phyloP scores from a whole-genome alignment of 2,888 invertebrate species.

The Drosophila peninsularis region DNA sequence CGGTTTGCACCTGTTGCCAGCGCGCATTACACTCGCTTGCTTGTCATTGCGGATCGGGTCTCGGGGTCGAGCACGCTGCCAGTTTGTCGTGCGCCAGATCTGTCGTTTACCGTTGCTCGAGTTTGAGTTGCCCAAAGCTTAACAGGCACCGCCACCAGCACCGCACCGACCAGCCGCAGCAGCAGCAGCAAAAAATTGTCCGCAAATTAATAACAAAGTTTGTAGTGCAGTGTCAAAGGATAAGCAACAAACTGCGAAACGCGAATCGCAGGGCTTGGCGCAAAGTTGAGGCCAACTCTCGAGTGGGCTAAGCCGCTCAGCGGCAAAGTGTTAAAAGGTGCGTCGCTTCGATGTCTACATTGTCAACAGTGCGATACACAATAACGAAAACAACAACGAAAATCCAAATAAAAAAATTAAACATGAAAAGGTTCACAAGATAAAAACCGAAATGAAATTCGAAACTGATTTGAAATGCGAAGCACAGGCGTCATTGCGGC shows the following conservation, averaged over 20 bases:
- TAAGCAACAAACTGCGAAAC: constrained; percentile 24
- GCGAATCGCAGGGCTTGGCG: constrained; percentile 18
- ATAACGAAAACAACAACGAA: constrained; percentile 15
- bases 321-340: constrained; percentile 70
- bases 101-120: constrained; percentile 70
- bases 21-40: constrained; percentile 25
- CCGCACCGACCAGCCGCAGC: too few species aligned
- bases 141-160: constrained; percentile 22
- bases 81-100: constrained; percentile 73
- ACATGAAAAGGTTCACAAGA: constrained; percentile 37
- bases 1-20: constrained; percentile 83
- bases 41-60: constrained; percentile 50
- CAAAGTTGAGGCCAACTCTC: constrained; percentile 18
- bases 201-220: neutral
- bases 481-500: constrained; percentile 59
- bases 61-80: constrained; percentile 55
- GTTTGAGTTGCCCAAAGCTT: constrained; percentile 40
- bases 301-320: constrained; percentile 43
- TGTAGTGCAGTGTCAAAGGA: constrained; percentile 38
- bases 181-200: constrained; percentile 26
- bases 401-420: constrained; percentile 23
- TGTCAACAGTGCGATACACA: constrained; percentile 69
- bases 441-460: constrained; percentile 63
- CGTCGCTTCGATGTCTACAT: constrained; percentile 58
- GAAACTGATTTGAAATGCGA: constrained; percentile 64